Conservation (phyloP, 2,113 vertebrate genomes). For the Butorides virescens region DNA sequence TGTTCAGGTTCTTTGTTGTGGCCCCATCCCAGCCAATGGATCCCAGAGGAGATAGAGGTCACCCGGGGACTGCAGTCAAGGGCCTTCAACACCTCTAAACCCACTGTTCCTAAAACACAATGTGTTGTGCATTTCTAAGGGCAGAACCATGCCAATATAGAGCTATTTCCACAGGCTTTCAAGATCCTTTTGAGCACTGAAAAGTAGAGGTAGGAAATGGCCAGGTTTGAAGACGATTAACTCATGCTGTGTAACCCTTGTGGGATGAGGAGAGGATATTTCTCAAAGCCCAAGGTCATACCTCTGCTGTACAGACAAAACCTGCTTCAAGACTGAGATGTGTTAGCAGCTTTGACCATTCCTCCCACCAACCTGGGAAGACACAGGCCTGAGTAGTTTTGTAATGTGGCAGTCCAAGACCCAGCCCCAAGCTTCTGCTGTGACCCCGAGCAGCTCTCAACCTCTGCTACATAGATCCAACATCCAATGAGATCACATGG, state of each 20-base stretch:
- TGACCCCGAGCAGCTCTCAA: neutral
- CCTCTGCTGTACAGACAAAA: neutral
- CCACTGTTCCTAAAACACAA: neutral
- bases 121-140: rapidly evolving
- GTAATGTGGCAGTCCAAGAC: neutral
- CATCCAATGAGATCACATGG: neutral
- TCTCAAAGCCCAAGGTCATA: neutral
- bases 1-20: neutral
- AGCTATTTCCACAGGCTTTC: neutral
- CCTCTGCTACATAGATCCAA: neutral
- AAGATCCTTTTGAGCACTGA: neutral
- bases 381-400: neutral
- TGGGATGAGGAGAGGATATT: neutral
- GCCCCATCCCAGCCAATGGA: neutral
- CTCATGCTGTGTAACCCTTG: rapidly evolving
- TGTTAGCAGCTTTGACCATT: neutral
- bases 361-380: neutral
- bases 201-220: neutral
- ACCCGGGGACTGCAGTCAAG: neutral
- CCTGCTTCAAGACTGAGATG: neutral
- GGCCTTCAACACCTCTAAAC: neutral
- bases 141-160: neutral
- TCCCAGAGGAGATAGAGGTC: neutral
- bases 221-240: neutral
- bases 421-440: neutral